Conservation (phyloP, 2,797 vertebrate species). For the Lepus oiostolus region DNA sequence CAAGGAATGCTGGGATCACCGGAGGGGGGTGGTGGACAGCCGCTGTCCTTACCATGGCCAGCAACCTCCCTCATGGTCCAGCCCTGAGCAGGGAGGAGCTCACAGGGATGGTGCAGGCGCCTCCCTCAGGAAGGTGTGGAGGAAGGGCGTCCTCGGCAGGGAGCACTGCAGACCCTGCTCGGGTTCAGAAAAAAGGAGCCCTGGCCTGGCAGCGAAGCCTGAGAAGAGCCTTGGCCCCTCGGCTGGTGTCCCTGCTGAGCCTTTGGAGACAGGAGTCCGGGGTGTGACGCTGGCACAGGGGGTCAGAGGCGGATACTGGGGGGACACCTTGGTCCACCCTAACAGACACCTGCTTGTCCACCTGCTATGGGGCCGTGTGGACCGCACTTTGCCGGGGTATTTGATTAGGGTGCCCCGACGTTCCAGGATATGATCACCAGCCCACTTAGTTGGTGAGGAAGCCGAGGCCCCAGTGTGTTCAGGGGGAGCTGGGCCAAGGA, state of each 20-base stretch:
- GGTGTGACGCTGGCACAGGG: background rate
- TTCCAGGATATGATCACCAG: fast-evolving
- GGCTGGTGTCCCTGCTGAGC: background rate
- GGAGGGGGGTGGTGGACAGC: no score
- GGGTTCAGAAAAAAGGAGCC: background rate
- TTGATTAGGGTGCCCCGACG: background rate
- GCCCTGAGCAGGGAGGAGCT: background rate
- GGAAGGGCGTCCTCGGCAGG: background rate
- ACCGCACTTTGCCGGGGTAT: fast-evolving
- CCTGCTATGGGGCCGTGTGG: no score
- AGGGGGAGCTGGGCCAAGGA: background rate
- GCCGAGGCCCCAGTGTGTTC: fast-evolving
- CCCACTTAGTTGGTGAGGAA: background rate
- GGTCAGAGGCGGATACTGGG: background rate
- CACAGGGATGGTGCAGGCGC: background rate
- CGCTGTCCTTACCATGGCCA: fast-evolving
- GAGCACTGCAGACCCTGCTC: background rate
- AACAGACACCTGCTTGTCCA: no score
- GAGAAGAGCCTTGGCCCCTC: background rate
- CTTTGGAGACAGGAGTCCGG: background rate
- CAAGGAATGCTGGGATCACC: background rate
- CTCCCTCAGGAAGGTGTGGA: background rate
- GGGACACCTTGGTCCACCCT: no score
- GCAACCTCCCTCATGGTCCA: background rate
- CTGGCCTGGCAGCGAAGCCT: fast-evolving